Base-by-base conservation (phyloP, 2,797 vertebrate species). In the Sebastes itinus region DNA sequence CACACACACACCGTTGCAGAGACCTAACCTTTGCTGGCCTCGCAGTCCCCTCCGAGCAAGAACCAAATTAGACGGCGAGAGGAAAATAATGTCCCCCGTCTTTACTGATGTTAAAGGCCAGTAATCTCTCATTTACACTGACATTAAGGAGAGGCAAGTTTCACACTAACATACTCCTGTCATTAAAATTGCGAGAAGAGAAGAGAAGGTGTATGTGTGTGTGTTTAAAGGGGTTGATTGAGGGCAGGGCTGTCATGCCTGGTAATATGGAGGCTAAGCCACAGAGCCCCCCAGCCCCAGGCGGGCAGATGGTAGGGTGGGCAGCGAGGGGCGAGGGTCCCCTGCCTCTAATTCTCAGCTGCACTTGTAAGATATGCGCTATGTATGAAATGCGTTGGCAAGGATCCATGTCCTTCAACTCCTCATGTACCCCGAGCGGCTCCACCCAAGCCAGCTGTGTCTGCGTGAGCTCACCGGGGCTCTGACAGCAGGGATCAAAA, bases 321-420 rank as follows among this genome's bases (percentile, higher is more conserved):
- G 91, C 92, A 91, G 85, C 25, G 42, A 80, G 87, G 85, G 89
- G 91, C 77, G 89, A 88, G 88, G 92, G 91, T 91, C 91, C 86
- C 86, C 74, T 81, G 85, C 92, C 94, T 86, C 91, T 89, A 86
- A 85, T 84, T 87, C 86, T 93, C 93, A 93, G 90, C 83, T 87
- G 73, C 85, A 88, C 91, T 93, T 89, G 90, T 89, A 93, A 91
- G 93, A 95, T 94, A 94, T 93, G 92, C 67, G 89, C 92, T 86
- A 93, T 92, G 92, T 94, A 93, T 91, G 91, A 96, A 95, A 96
- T 92, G 92, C 75, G 88, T 93, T 96, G 95, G 95, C 95, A 91
- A 81, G 67, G 75, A 88, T 95, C 95, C 95, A 95, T 72, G 95
- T 94, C 95, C 95, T 95, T 95, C 94, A 95, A 90, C 92, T 94